Evolutionary conservation across 2,113 vertebrate genomes (phyloP).

Genomic region (Semnornis frantzii): DNA sequence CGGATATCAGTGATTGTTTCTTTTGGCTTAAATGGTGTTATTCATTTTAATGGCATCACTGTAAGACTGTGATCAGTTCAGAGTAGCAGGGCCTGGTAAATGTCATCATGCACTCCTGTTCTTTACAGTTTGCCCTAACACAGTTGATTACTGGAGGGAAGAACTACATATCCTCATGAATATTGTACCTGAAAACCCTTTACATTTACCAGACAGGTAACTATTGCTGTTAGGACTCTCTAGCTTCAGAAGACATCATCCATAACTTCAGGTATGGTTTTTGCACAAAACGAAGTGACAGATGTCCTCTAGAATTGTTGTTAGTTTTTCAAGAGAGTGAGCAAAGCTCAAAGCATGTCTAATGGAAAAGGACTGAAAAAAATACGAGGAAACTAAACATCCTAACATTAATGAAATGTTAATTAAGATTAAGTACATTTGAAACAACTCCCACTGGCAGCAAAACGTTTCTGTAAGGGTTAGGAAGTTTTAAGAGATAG

Average conservation of each 20-base stretch:
- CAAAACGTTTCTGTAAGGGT: background rate
- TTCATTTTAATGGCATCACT: background rate
- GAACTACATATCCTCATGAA: background rate
- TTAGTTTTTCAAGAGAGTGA: background rate
- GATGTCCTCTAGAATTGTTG: background rate
- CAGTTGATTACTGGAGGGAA: background rate
- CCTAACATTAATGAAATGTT: background rate
- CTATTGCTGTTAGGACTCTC: background rate
- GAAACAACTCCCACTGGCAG: background rate
- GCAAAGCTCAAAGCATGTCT: background rate
- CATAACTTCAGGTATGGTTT: background rate
- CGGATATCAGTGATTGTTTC: background rate
- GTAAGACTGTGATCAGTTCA: background rate
- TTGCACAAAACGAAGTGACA: background rate
- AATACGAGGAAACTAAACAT: background rate
- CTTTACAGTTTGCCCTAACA: background rate
- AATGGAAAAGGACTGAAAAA: background rate
- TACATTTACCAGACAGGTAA: background rate
- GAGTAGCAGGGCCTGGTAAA: slow-evolving; percentile 8
- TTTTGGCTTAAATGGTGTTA: background rate
- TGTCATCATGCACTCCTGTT: background rate
- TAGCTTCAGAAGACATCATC: background rate
- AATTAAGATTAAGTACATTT: background rate
- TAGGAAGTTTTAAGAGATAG: background rate
- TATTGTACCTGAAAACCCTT: background rate